These are phyloP conservation scores for Gymnorhina tibicen DNA, from an alignment of 2,113 vertebrate species.

Conservation along the genomic window DNA sequence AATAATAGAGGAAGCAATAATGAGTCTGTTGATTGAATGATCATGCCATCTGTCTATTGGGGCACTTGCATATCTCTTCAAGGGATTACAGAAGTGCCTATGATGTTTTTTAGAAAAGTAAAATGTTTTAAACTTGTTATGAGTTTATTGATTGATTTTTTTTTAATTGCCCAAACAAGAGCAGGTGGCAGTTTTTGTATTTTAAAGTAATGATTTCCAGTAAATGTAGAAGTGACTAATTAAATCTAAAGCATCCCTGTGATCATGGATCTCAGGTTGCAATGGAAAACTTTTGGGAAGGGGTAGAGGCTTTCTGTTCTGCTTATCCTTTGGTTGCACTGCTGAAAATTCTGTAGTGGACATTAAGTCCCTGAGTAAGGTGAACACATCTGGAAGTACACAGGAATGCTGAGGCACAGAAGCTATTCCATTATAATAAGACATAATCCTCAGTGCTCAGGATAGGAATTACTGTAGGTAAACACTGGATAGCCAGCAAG, in stretches of 20 bases:
- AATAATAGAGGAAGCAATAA: conserved; percentile 22
- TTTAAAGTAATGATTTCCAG: background rate
- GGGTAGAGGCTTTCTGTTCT: background rate
- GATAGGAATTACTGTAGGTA: background rate
- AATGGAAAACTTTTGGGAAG: background rate
- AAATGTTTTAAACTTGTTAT: background rate
- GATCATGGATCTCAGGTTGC: background rate
- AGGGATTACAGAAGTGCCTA: background rate
- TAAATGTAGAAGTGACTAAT: background rate
- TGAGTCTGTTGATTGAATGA: conserved; percentile 9
- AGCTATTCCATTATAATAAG: background rate
- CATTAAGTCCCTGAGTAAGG: background rate
- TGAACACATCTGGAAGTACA: background rate
- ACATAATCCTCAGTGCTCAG: background rate
- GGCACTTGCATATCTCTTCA: background rate
- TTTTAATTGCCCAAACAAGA: background rate
- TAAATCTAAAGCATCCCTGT: background rate
- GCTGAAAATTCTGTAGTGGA: background rate
- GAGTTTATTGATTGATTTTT: background rate
- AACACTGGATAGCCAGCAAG: background rate
- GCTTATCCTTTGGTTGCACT: background rate
- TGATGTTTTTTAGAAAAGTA: background rate
- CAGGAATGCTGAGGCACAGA: background rate
- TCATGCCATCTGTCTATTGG: background rate
- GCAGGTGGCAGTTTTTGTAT: background rate